Evolutionary conservation across 92 coral and sea anemone species (phyloP).

Genomic region (Palythoa grandiflora): DNA sequence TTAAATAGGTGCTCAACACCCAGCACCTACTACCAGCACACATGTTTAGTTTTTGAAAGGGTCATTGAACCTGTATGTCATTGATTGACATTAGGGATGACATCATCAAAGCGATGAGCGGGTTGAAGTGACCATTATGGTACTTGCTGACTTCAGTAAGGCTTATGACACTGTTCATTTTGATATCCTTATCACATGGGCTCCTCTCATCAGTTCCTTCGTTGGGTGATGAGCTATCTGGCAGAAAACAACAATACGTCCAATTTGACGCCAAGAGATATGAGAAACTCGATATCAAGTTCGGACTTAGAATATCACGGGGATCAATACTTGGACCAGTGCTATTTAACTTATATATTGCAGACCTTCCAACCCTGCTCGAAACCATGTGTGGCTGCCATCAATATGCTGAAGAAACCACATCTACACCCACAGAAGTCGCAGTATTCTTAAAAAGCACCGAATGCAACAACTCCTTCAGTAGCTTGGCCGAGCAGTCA

Average conservation of each 20-base stretch:
- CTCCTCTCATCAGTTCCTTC: too few species aligned
- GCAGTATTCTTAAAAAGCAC: slow-evolving; percentile 30
- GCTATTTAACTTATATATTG: slow-evolving; percentile 49
- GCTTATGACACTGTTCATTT: too few species aligned
- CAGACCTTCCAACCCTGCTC: slow-evolving; percentile 28
- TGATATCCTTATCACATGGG: too few species aligned
- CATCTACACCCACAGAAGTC: slow-evolving; percentile 38
- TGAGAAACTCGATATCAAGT: slow-evolving; percentile 32
- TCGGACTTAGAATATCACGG: slow-evolving; percentile 29
- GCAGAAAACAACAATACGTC: slow-evolving; percentile 33
- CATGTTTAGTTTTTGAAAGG: too few species aligned
- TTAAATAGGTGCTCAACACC: too few species aligned
- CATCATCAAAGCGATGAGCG: too few species aligned
- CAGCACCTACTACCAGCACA: too few species aligned
- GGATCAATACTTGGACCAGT: slow-evolving; percentile 50
- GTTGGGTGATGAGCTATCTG: too few species aligned
- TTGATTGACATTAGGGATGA: too few species aligned
- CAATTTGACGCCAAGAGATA: slow-evolving; percentile 55
- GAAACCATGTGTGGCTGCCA: slow-evolving; percentile 34
- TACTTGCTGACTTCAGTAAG: too few species aligned
- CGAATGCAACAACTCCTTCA: slow-evolving; percentile 33
- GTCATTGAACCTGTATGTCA: too few species aligned
- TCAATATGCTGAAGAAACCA: slow-evolving; percentile 46
- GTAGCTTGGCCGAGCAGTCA: slow-evolving; percentile 29
- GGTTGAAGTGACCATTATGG: too few species aligned